Evolutionary conservation across 2,888 invertebrate species (phyloP).

Genomic region (Parthenolecanium corni): DNA sequence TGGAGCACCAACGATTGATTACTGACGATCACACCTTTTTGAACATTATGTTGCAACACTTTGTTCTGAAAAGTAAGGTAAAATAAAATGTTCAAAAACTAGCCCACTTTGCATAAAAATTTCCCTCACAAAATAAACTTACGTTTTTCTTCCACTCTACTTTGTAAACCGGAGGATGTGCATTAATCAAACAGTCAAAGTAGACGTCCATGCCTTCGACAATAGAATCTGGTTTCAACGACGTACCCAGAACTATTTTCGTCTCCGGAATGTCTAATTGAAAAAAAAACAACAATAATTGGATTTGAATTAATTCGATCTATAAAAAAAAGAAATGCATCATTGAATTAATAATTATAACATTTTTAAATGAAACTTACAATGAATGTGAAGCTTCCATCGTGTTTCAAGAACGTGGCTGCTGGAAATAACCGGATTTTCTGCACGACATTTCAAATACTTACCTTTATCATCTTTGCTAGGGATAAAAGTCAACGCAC

Average conservation of each 20-base stretch:
- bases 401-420: slow-evolving; percentile 59
- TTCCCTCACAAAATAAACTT: slow-evolving; percentile 41
- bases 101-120: too few relatives aligned
- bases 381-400: slow-evolving; percentile 72
- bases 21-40: slow-evolving; percentile 76
- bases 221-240: slow-evolving; percentile 65
- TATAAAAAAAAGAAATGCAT: not conserved
- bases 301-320: slow-evolving; percentile 2
- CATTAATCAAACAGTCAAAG: slow-evolving; percentile 65
- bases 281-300: too few relatives aligned
- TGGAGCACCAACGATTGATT: slow-evolving; percentile 70
- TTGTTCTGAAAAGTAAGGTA: slow-evolving; percentile 49
- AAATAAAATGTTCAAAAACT: not conserved
- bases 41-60: slow-evolving; percentile 71
- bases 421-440: slow-evolving; percentile 60
- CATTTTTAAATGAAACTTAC: slow-evolving; percentile 51
- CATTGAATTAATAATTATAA: too few relatives aligned
- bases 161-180: slow-evolving; percentile 67
- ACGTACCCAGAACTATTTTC: slow-evolving; percentile 57
- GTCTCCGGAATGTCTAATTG: slow-evolving; percentile 59
- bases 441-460: slow-evolving; percentile 66
- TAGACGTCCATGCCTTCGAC: slow-evolving; percentile 71
- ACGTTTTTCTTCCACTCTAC: slow-evolving; percentile 71
- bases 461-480: slow-evolving; percentile 66
- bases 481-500: slow-evolving; percentile 62